Base-by-base conservation (phyloP, 2,888 invertebrate genomes). In the Phrixothrix hirtus region DNA sequence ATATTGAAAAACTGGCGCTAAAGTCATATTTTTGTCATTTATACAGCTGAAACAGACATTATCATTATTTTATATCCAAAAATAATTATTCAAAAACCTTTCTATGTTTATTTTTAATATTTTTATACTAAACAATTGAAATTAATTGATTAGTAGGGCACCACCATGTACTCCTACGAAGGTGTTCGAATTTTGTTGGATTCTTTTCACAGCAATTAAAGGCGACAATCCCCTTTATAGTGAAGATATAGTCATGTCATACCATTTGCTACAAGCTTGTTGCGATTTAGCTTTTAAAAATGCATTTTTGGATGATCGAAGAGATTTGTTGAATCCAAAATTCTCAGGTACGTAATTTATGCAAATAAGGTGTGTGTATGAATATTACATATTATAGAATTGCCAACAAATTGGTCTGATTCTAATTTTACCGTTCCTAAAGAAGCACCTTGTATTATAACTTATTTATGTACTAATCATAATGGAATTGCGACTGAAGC, bases 131-230 rank as follows among this genome's bases (percentile, higher is more conserved):
- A 49, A 34, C 14, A 37, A 45, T 32, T 31, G 36, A 29, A 45
- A 27, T 17, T 45, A 17, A 26, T 34, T 21, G 6, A 49, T 58
- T 67, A 73, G 30, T 71, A 92, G 89, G 70, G 78, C 85, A 39
- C 79, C 86, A 25, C 89, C 88, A 17, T 94, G 94, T 73, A 86
- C 89, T 4, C 82, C 89, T 32, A 83, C 85, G 43, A 90, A 92
- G 70, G 78, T 97, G 2, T 95, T 93, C 75, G 92, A 94, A 70
- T 93, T 96, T 70, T 88, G 91, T 63, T 98, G 97, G 97, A 91
- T 91, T 39, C 77, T 97, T 50, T 97, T 93, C 77, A 84, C 95
- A 25, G 89, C 90, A 72, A 88, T 93, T 9, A 92, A 92, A 78
- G 91, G 90, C 38, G 88, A 92, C 69, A 89, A 92, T 69, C 86